Conservation (phyloP, 2,797 vertebrate species). For the Hemibagrus guttatus region DNA sequence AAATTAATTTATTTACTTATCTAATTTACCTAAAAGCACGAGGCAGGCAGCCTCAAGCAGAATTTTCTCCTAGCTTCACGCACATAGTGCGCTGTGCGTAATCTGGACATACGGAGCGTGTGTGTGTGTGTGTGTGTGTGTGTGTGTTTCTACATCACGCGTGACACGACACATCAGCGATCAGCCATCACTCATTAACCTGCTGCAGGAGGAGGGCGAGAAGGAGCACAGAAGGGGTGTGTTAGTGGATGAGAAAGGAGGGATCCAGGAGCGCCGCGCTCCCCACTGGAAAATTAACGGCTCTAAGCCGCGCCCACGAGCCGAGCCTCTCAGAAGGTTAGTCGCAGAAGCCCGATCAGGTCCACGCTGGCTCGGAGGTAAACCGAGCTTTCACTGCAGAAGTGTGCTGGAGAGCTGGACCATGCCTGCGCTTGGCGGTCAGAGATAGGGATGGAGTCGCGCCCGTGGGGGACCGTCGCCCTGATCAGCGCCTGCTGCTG, state of each 20-base stretch:
- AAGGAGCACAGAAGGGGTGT: conserved; percentile 17
- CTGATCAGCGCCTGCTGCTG: conserved; percentile 73
- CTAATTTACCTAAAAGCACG: background rate
- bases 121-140: conserved; percentile 37
- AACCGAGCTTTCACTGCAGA: conserved; percentile 61
- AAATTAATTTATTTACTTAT: background rate
- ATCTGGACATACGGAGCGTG: background rate
- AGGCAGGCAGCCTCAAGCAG: background rate
- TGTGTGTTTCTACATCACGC: conserved; percentile 25
- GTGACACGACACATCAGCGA: conserved; percentile 43
- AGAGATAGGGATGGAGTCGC: conserved; percentile 75
- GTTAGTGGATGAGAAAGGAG: conserved; percentile 25
- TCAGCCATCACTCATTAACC: conserved; percentile 52
- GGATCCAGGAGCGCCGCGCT: conserved; percentile 32
- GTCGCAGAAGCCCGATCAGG: conserved; percentile 14
- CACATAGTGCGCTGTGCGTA: conserved; percentile 16
- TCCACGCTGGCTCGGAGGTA: conserved; percentile 41
- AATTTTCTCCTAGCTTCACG: background rate
- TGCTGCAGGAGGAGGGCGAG: conserved; percentile 38
- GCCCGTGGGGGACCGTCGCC: conserved; percentile 70
- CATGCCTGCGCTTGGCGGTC: conserved; percentile 65
- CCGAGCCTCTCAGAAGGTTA: conserved; percentile 30
- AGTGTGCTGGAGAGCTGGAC: conserved; percentile 58
- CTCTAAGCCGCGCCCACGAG: conserved; percentile 41
- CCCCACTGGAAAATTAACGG: conserved; percentile 30